Base-by-base conservation (phyloP, 2,888 invertebrate species). In the Apamea epomidion region DNA sequence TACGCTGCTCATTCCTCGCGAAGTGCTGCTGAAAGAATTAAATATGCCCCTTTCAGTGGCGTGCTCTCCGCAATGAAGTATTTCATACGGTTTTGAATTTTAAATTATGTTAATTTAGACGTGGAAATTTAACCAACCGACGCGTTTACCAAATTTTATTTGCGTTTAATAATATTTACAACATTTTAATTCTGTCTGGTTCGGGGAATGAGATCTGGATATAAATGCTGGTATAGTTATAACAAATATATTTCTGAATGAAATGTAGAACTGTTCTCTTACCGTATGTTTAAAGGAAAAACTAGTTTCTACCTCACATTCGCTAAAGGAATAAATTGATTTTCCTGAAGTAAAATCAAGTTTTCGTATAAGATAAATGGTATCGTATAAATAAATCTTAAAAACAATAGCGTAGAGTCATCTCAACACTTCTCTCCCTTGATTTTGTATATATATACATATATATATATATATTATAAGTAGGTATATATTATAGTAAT, bases 81-180 rank as follows among this genome's bases (percentile, higher is more conserved):
- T 93, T 95, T 94, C 93, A 94, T 94, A 93, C 93, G 93, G 93
- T 93, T 94, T 94, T 94, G 93, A 95, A 95, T 95, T 96, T 94
- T 91, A 94, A 95, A 94, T 94, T 94, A 93, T 94, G 94, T 91
- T 94, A 95, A 94, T 94, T 93, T 92, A 87, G 91, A 91, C 87
- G 91, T 90, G 90, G 91, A 90, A 90, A 92, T 93, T 92, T 93
- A 91, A 89, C 89, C 84, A 81, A 89, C 89, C 82, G 79, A 87
- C 89, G 83, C 85, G 87, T 88, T 86, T 81, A 90, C 91, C 84
- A 88, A 91, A 90, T 91, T 90, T 90, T 90, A 90, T 92, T 88
- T 90, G 82, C 78, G 82, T 89, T 80, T 85, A 84, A 89, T 88
- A 86, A 88, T 90, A 90, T 88, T 90, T 85, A 90, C 81, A 82